Percentiles rank a stretch among this genome's conserved stretches.
These are phyloP conservation scores for Naja naja DNA, from an alignment of 2,113 vertebrate genomes.

Conservation along the genomic window DNA sequence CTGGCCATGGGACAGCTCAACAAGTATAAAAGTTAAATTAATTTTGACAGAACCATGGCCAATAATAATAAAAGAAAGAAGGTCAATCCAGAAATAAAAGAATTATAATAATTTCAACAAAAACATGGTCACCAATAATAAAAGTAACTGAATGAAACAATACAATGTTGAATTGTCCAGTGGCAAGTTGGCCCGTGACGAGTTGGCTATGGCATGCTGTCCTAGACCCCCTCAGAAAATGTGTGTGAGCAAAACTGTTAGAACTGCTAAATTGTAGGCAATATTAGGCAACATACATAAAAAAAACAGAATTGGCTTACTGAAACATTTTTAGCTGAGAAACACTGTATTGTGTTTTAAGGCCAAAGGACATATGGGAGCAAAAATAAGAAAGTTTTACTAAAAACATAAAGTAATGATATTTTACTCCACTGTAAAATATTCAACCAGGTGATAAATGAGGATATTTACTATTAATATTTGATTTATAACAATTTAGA, in stretches of 20 bases:
- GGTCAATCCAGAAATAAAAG: background rate
- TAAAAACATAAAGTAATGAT: background rate
- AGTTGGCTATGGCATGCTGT: background rate
- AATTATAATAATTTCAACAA: background rate
- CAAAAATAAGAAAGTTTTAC: background rate
- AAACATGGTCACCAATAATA: background rate
- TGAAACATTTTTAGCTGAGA: background rate
- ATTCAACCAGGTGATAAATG: background rate
- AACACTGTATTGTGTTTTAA: background rate
- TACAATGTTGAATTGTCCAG: background rate
- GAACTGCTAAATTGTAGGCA: background rate
- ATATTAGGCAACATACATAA: too few species aligned
- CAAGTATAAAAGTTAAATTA: background rate
- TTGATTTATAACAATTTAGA: background rate
- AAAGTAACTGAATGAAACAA: background rate
- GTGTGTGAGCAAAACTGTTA: background rate
- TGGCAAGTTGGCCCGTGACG: background rate
- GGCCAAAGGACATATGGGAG: background rate
- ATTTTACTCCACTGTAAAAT: background rate
- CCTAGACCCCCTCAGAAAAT: background rate
- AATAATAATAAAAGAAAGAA: background rate
- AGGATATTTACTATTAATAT: background rate
- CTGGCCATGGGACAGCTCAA: background rate
- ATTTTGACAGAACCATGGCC: background rate
- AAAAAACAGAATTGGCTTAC: background rate